Conservation (phyloP, 2,888 invertebrate genomes). For the Hanleya hanleyi region DNA sequence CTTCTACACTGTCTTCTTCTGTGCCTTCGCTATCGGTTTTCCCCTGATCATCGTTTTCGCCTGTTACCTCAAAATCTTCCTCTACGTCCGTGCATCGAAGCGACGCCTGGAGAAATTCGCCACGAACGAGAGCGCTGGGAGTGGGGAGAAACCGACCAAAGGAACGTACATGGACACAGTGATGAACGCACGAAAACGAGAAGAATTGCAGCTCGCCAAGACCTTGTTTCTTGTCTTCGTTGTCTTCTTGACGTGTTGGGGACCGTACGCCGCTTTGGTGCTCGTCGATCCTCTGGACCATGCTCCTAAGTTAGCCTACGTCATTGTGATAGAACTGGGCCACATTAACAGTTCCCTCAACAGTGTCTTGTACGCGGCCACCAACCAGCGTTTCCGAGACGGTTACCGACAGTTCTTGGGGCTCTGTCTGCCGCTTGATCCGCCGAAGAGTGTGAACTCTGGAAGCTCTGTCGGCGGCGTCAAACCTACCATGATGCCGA, state of each 20-base stretch:
- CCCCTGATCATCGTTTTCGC: slow-evolving; percentile 44
- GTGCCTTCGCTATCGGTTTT: slow-evolving; percentile 37
- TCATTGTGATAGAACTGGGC: slow-evolving; percentile 45
- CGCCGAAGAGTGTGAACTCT: background rate
- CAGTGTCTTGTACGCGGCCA: slow-evolving; percentile 48
- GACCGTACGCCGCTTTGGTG: slow-evolving; percentile 43
- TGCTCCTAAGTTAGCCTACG: slow-evolving; percentile 47
- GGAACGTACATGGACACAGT: slow-evolving; percentile 12
- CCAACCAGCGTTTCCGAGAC: slow-evolving; percentile 45
- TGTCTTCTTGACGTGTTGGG: slow-evolving; percentile 50
- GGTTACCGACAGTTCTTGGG: slow-evolving; percentile 38
- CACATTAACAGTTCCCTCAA: slow-evolving; percentile 56
- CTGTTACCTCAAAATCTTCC: slow-evolving; percentile 42
- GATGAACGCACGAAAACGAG: slow-evolving; percentile 21
- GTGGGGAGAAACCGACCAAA: slow-evolving; percentile 10
- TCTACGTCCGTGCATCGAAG: slow-evolving; percentile 35
- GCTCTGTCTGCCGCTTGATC: background rate
- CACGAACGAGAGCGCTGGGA: slow-evolving; percentile 10
- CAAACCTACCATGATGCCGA: background rate
- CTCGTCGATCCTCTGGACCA: slow-evolving; percentile 42
- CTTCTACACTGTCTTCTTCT: slow-evolving; percentile 51
- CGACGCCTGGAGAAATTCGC: slow-evolving; percentile 18
- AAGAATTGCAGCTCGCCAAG: slow-evolving; percentile 48
- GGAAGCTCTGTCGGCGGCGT: background rate
- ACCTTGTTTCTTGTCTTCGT: slow-evolving; percentile 52